These are phyloP conservation scores for Trichomalopsis sarcophagae DNA, from an alignment of 1,140 invertebrate species.

Conservation along the genomic window DNA sequence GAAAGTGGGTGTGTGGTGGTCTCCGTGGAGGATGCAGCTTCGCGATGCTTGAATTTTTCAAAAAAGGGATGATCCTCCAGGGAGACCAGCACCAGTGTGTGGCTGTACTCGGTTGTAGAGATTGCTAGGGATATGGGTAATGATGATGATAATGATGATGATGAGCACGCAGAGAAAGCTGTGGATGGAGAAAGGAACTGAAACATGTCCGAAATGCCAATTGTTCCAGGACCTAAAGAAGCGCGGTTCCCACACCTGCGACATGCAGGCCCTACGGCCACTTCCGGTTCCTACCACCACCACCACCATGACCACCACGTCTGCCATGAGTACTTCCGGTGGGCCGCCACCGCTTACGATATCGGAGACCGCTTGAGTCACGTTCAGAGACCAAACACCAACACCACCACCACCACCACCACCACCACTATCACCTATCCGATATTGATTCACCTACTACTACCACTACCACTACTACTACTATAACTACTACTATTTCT, in stretches of 20 bases:
- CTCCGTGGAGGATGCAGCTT: constrained; percentile 9
- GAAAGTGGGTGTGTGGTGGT: neutral
- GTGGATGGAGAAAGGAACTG: constrained; percentile 56
- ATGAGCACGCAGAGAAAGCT: neutral
- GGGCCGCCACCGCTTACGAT: constrained; percentile 70
- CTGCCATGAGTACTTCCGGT: constrained; percentile 73
- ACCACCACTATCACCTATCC: constrained; percentile 59
- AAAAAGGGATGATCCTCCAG: neutral
- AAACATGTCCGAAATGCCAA: constrained; percentile 71
- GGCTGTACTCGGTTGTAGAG: constrained; percentile 44
- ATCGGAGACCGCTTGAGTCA: constrained; percentile 73
- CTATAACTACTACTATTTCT: constrained; percentile 44
- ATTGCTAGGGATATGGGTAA: neutral
- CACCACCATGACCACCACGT: constrained; percentile 65
- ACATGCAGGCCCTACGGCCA: constrained; percentile 75
- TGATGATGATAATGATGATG: constrained; percentile 54
- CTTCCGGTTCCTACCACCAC: constrained; percentile 71
- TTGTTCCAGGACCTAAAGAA: constrained; percentile 76
- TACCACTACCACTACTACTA: constrained; percentile 36
- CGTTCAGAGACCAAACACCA: constrained; percentile 52
- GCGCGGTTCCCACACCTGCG: constrained; percentile 74
- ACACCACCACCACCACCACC: neutral
- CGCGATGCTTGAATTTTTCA: neutral
- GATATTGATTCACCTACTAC: constrained; percentile 54
- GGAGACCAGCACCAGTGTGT: neutral